phyloP scores from a whole-genome alignment of 2,797 vertebrate species.

The Bovichtus diacanthus region DNA sequence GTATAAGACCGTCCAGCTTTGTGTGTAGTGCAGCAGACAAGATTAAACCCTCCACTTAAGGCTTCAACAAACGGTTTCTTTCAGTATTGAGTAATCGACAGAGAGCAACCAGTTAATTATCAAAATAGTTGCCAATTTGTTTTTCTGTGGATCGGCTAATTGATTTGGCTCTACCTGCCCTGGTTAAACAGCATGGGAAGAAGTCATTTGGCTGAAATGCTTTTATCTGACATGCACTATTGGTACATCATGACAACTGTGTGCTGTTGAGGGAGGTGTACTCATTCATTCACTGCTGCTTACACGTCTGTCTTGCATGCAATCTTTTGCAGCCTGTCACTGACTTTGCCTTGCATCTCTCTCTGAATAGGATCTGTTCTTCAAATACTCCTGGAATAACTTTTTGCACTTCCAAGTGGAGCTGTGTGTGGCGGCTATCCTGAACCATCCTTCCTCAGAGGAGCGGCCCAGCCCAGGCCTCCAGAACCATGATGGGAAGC shows the following conservation, averaged over 20 bases:
- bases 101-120: too few species aligned
- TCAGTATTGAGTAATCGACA: too few species aligned
- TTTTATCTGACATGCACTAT: neutral
- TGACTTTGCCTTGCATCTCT: neutral
- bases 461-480: conserved; percentile 71
- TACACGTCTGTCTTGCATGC: neutral
- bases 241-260: neutral
- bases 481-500: conserved; percentile 83
- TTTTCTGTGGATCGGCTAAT: too few species aligned
- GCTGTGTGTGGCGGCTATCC: conserved; percentile 92
- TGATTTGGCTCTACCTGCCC: too few species aligned
- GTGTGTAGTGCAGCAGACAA: too few species aligned
- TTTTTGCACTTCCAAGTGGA: conserved; percentile 99
- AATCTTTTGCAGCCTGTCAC: neutral
- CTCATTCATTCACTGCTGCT: neutral
- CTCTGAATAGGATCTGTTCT: conserved; percentile 93
- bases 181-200: too few species aligned
- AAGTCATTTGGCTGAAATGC: neutral
- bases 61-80: too few species aligned
- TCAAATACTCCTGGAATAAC: conserved; percentile 99
- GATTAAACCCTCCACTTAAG: too few species aligned
- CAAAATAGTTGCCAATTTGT: too few species aligned
- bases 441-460: conserved; percentile 88
- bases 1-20: neutral
- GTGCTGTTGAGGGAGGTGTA: neutral